Percentiles rank a stretch among this genome's conserved stretches.
These are phyloP conservation scores for Eurystomus gularis DNA, from an alignment of 2,113 vertebrate genomes.

Conservation along the genomic window DNA sequence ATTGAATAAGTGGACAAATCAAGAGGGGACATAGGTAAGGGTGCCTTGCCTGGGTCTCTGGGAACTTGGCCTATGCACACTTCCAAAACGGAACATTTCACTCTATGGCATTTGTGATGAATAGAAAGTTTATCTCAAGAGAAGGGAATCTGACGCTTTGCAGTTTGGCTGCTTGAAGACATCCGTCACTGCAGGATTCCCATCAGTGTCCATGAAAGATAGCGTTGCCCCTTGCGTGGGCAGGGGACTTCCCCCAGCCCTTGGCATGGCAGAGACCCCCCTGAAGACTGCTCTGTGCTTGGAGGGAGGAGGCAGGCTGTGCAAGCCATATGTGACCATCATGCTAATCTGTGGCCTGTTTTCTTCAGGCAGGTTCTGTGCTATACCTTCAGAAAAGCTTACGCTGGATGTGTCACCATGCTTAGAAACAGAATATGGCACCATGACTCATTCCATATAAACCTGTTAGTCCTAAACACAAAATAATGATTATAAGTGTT, in stretches of 20 bases:
- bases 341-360: not conserved
- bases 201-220: fast-evolving
- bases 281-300: too few species aligned
- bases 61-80: not conserved
- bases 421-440: constrained; percentile 6
- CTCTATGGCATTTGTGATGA: not conserved
- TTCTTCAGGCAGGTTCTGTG: not conserved
- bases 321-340: not conserved
- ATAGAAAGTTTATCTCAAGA: not conserved
- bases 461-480: not conserved
- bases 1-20: not conserved
- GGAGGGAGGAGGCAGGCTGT: not conserved
- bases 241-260: fast-evolving
- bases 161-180: not conserved
- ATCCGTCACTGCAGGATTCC: not conserved
- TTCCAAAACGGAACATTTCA: not conserved
- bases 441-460: not conserved
- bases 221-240: fast-evolving
- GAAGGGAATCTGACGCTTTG: not conserved
- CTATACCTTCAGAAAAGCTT: not conserved
- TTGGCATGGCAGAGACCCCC: not conserved
- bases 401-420: not conserved
- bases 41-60: not conserved
- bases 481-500: not conserved
- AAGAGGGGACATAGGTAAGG: not conserved